Percentiles rank a stretch among this genome's conserved stretches.
Evolutionary conservation across 2,797 vertebrate genomes (phyloP).

Genomic region (Eurystomus glaucurus): DNA sequence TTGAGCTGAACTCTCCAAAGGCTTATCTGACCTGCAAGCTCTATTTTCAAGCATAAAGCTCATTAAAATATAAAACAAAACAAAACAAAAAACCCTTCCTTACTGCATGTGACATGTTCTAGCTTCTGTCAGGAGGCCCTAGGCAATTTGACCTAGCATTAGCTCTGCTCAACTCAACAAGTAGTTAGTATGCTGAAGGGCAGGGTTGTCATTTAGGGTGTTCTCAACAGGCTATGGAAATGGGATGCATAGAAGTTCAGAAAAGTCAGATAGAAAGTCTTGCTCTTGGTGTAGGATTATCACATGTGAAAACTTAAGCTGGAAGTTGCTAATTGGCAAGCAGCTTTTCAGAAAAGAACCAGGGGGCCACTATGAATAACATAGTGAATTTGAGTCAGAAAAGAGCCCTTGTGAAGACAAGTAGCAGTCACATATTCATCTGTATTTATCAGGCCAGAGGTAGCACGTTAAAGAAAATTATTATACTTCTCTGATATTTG

Average conservation of each 20-base stretch:
- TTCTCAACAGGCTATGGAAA: neutral
- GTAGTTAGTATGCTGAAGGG: neutral
- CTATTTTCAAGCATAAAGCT: conserved; percentile 9
- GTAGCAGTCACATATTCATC: neutral
- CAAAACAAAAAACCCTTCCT: neutral
- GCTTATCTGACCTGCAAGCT: neutral
- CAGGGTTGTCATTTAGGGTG: neutral
- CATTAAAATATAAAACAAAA: conserved; percentile 31
- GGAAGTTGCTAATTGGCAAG: neutral
- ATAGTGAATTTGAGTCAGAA: neutral
- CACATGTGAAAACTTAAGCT: neutral
- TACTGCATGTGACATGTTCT: neutral
- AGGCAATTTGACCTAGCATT: neutral
- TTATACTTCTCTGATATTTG: neutral
- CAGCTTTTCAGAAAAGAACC: neutral
- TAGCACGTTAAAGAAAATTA: neutral
- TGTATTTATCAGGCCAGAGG: neutral
- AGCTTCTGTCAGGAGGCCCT: neutral
- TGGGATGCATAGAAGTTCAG: neutral
- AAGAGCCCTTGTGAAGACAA: neutral
- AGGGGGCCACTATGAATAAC: neutral
- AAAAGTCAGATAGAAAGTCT: neutral
- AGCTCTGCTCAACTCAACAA: neutral
- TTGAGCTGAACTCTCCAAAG: neutral
- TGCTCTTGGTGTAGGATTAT: neutral